These are phyloP conservation scores for Microlaimidae sp. DNA, from an alignment of 2,888 invertebrate species.

Conservation along the genomic window DNA sequence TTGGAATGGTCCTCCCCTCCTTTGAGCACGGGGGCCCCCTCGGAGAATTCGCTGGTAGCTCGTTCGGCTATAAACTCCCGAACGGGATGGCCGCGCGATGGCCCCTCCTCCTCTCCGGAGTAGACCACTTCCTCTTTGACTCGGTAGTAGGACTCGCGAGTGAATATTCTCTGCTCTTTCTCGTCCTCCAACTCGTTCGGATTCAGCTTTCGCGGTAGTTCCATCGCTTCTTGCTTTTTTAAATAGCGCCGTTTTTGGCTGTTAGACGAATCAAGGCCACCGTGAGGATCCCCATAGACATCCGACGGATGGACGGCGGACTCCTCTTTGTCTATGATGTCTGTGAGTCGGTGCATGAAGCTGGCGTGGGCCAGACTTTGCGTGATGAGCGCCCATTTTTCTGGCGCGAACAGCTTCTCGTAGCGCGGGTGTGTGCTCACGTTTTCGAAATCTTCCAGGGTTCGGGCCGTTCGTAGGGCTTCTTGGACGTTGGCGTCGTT, in stretches of 20 bases:
- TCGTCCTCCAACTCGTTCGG: neutral
- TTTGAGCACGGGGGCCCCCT: neutral
- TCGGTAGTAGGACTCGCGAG: neutral
- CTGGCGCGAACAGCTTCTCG: neutral
- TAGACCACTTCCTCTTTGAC: neutral
- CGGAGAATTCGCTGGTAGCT: neutral
- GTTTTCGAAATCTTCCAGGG: conserved; percentile 12
- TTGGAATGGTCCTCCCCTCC: too few relatives aligned
- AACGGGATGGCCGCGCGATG: neutral
- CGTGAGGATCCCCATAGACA: neutral
- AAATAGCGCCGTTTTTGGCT: conserved; percentile 1
- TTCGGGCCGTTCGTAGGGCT: neutral
- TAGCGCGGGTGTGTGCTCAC: conserved; percentile 3
- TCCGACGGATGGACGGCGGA: neutral
- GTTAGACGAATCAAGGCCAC: neutral
- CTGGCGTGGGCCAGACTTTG: conserved; percentile 7
- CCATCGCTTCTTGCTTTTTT: neutral
- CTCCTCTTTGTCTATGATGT: neutral
- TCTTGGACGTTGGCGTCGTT: neutral
- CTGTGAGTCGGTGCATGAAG: neutral
- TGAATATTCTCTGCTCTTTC: neutral
- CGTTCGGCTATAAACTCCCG: neutral
- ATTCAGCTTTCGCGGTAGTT: neutral
- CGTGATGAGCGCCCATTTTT: conserved; percentile 11
- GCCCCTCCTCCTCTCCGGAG: neutral